Conservation (phyloP, 1,140 invertebrate species). For the Drosophila asahinai region DNA sequence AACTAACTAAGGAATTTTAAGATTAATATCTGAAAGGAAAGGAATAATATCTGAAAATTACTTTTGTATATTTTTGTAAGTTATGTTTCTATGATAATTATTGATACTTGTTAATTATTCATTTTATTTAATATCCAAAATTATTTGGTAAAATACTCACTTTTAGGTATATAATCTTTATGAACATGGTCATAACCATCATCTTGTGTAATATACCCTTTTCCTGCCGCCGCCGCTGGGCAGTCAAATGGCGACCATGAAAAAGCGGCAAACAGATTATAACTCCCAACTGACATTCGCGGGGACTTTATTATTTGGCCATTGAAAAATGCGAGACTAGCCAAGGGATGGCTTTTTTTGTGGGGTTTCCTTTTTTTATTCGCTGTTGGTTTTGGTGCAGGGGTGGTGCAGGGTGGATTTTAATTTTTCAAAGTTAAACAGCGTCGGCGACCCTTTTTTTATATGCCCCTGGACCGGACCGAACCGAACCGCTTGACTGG, state of each 20-base stretch:
- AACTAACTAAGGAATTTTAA: not conserved
- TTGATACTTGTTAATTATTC: too few relatives aligned
- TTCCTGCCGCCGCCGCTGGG: slow-evolving; percentile 11
- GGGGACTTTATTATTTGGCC: slow-evolving; percentile 81
- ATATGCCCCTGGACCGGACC: not conserved
- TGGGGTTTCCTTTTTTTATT: slow-evolving; percentile 7
- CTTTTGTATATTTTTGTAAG: not conserved
- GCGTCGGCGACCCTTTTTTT: slow-evolving; percentile 68
- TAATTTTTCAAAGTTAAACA: slow-evolving; percentile 83
- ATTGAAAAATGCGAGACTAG: slow-evolving; percentile 75
- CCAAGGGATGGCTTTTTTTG: slow-evolving; percentile 19
- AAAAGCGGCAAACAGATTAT: slow-evolving; percentile 83
- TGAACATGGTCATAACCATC: not conserved
- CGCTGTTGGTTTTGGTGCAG: not conserved
- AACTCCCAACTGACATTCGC: slow-evolving; percentile 79
- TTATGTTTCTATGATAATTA: too few relatives aligned
- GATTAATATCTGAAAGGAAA: not conserved
- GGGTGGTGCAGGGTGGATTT: slow-evolving; percentile 60
- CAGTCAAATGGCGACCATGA: slow-evolving; percentile 73
- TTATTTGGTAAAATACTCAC: too few relatives aligned
- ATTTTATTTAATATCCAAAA: not conserved
- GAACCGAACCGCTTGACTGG: slow-evolving; percentile 29
- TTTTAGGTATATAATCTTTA: not conserved
- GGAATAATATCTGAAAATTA: not conserved
- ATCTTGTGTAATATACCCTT: slow-evolving; percentile 24